A percentile compares a stretch with the other conserved stretches of the same genome.
Evolutionary conservation across 2,797 vertebrate species (phyloP).

Genomic region (Brotula barbata): DNA sequence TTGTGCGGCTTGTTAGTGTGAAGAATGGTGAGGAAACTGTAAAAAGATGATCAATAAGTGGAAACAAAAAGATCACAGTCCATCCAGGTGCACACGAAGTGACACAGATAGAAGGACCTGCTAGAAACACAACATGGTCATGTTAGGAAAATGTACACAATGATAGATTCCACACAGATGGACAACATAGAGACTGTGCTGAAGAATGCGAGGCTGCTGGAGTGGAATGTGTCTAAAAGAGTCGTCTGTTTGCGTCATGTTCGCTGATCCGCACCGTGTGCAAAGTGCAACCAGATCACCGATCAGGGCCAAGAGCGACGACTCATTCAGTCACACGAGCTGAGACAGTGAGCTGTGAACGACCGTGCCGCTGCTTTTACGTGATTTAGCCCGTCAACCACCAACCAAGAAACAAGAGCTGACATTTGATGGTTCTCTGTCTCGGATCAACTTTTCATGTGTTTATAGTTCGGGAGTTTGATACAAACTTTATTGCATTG

Average conservation of each 20-base stretch:
- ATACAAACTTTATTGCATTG: too few species aligned
- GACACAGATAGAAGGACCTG: slow-evolving; percentile 62
- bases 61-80: slow-evolving; percentile 36
- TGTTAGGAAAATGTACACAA: slow-evolving; percentile 48
- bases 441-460: too few species aligned
- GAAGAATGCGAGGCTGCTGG: slow-evolving; percentile 33
- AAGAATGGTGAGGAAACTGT: slow-evolving; percentile 42
- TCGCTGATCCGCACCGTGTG: slow-evolving; percentile 25
- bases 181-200: slow-evolving; percentile 33
- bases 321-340: slow-evolving; percentile 47
- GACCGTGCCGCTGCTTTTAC: slow-evolving; percentile 55
- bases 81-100: slow-evolving; percentile 39
- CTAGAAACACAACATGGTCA: slow-evolving; percentile 52
- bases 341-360: slow-evolving; percentile 44
- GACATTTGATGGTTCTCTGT: too few species aligned
- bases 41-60: slow-evolving; percentile 44
- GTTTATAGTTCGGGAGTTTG: too few species aligned
- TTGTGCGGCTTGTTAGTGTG: slow-evolving; percentile 58
- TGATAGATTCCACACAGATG: slow-evolving; percentile 2
- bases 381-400: slow-evolving; percentile 5
- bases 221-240: slow-evolving; percentile 52
- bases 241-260: slow-evolving; percentile 37
- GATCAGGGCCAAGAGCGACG: slow-evolving; percentile 25
- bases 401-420: too few species aligned
- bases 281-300: slow-evolving; percentile 21